Conservation (phyloP, 2,888 invertebrate genomes). For the Agrotis ipsilon region DNA sequence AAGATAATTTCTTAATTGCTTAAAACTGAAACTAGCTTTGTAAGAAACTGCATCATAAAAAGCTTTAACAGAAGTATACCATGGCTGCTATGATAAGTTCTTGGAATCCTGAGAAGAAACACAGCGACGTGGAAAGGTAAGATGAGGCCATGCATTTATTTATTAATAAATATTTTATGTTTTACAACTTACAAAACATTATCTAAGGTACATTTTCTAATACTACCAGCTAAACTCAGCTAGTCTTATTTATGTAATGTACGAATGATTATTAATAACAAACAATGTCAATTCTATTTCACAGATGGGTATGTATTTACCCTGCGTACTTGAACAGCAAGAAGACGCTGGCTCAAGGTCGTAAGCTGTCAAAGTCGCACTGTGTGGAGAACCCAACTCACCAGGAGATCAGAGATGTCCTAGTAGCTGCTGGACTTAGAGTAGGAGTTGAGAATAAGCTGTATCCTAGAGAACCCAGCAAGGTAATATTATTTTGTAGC, state of each 20-base stretch:
- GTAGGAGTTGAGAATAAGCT: slow-evolving; percentile 98
- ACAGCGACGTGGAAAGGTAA: slow-evolving; percentile 92
- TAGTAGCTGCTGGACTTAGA: slow-evolving; percentile 95
- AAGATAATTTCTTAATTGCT: background rate
- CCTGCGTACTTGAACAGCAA: slow-evolving; percentile 99
- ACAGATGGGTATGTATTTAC: slow-evolving; percentile 98
- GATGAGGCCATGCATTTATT: background rate
- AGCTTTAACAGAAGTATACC: slow-evolving; percentile 23
- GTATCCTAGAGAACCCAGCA: slow-evolving; percentile 97
- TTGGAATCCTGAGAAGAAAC: slow-evolving; percentile 94
- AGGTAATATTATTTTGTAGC: slow-evolving; percentile 82
- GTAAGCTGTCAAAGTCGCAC: slow-evolving; percentile 95
- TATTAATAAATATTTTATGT: slow-evolving; percentile 1
- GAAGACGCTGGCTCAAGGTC: slow-evolving; percentile 97
- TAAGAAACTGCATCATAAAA: background rate
- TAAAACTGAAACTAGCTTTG: background rate
- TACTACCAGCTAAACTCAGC: too few relatives aligned
- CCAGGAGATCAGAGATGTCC: slow-evolving; percentile 98
- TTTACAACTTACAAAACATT: background rate
- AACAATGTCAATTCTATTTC: slow-evolving; percentile 37
- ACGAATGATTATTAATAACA: background rate
- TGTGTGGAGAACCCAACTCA: slow-evolving; percentile 99
- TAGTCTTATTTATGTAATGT: too few relatives aligned
- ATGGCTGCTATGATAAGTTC: slow-evolving; percentile 91
- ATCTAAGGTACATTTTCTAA: too few relatives aligned